Percentiles rank a stretch among this genome's conserved stretches.
Conservation (phyloP, 2,888 invertebrate genomes). For the Trissolcus japonicus region DNA sequence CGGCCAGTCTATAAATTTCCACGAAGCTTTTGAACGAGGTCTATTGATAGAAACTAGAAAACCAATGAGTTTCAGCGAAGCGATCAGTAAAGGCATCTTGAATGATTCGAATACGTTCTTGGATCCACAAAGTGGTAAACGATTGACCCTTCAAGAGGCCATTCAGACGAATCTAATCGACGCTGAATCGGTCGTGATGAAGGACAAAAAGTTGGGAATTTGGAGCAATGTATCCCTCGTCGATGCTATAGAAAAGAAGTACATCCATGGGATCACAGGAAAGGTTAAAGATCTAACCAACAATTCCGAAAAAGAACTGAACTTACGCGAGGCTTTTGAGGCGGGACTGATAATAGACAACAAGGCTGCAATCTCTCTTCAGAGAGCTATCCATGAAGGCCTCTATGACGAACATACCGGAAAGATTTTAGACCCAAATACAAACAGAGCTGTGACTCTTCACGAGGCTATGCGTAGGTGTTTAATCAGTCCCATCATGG, state of each 20-base stretch:
- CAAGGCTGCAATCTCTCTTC: conserved; percentile 88
- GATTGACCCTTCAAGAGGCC: conserved; percentile 88
- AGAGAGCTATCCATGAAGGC: conserved; percentile 90
- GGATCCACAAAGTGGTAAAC: conserved; percentile 87
- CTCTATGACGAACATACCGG: conserved; percentile 88
- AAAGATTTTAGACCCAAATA: conserved; percentile 88
- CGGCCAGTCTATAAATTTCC: conserved; percentile 83
- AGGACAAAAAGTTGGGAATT: conserved; percentile 85
- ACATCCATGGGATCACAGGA: conserved; percentile 84
- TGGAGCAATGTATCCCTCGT: conserved; percentile 87
- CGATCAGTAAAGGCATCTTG: conserved; percentile 87
- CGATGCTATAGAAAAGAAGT: conserved; percentile 86
- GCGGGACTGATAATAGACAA: conserved; percentile 88
- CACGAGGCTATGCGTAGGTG: conserved; percentile 90
- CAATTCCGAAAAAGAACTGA: conserved; percentile 81
- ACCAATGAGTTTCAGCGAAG: conserved; percentile 89
- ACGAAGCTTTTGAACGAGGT: conserved; percentile 90
- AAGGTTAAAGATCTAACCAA: conserved; percentile 83
- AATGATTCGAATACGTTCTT: conserved; percentile 87
- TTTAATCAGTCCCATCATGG: conserved; percentile 86
- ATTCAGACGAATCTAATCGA: conserved; percentile 89
- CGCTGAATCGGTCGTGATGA: conserved; percentile 88
- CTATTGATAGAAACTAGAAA: conserved; percentile 88
- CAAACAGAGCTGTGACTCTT: conserved; percentile 86
- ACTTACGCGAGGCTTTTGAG: conserved; percentile 86